Percentiles rank a stretch among this genome's conserved stretches.
phyloP scores from a whole-genome alignment of 1,140 invertebrate genomes.

The Ctenoplectra terminalis region DNA sequence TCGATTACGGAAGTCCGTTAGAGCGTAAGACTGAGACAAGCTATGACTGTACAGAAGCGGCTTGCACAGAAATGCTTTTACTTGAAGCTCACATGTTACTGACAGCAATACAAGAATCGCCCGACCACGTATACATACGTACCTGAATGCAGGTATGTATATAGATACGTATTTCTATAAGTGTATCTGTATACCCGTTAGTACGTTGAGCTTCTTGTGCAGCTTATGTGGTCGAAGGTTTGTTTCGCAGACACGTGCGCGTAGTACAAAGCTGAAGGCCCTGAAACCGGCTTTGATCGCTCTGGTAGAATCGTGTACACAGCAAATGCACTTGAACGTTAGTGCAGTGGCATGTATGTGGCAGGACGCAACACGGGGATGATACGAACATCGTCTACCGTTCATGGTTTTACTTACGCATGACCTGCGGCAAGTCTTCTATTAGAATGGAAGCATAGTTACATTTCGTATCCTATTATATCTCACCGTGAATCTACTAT shows the following conservation, averaged over 20 bases:
- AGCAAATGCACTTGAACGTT: constrained; percentile 38
- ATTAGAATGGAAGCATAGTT: too few species aligned
- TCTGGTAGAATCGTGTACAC: constrained; percentile 31
- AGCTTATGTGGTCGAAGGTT: constrained; percentile 1
- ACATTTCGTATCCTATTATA: too few species aligned
- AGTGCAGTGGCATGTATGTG: constrained; percentile 7
- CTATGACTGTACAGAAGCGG: constrained; percentile 26
- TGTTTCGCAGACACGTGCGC: constrained; percentile 3
- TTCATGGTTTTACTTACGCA: background rate
- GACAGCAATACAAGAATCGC: constrained; percentile 19
- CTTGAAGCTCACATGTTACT: constrained; percentile 40
- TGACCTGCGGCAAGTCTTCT: too few species aligned
- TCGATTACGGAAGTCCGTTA: constrained; percentile 10
- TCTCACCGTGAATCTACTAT: too few species aligned
- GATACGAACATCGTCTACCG: background rate
- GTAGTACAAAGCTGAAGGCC: background rate
- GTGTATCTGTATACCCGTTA: background rate
- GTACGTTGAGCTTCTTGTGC: background rate
- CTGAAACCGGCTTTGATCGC: constrained; percentile 36
- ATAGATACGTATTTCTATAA: background rate
- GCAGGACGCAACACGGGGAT: constrained; percentile 8
- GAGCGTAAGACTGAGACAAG: constrained; percentile 28
- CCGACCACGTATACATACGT: background rate
- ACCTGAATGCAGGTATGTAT: too few species aligned
- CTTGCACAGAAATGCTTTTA: constrained; percentile 50